Conservation (phyloP, 2,888 invertebrate species). For the Agriopis aurantiaria region DNA sequence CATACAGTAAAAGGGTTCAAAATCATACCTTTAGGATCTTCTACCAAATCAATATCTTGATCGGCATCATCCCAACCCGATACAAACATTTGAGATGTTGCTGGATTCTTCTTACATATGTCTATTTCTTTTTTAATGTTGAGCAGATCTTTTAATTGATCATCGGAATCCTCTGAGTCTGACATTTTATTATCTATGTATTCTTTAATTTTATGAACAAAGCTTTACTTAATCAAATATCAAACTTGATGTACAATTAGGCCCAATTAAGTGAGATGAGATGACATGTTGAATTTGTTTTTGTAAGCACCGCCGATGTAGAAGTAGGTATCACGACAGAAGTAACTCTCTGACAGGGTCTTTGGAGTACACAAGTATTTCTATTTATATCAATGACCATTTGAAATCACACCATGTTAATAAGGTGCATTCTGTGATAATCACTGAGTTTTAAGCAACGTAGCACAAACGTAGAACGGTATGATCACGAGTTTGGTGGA, state of each 20-base stretch:
- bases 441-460: too few relatives aligned
- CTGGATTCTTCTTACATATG: constrained; percentile 72
- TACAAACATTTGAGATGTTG: constrained; percentile 88
- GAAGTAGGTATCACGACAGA: too few relatives aligned
- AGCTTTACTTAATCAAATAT: neutral
- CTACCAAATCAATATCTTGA: constrained; percentile 89
- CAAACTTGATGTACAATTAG: neutral
- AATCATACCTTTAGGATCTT: constrained; percentile 89
- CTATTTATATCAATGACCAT: too few relatives aligned
- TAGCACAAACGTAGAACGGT: too few relatives aligned
- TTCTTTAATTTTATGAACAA: neutral
- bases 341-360: too few relatives aligned
- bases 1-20: neutral
- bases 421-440: too few relatives aligned
- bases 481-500: too few relatives aligned
- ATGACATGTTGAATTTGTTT: neutral
- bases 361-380: too few relatives aligned
- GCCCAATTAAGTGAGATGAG: neutral
- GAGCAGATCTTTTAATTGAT: constrained; percentile 59
- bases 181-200: constrained; percentile 50
- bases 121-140: constrained; percentile 77
- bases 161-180: constrained; percentile 61
- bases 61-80: constrained; percentile 95
- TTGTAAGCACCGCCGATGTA: too few relatives aligned
- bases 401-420: too few relatives aligned